Evolutionary conservation across 2,113 vertebrate genomes (phyloP).

Genomic region (Oncorhynchus tshawytscha): DNA sequence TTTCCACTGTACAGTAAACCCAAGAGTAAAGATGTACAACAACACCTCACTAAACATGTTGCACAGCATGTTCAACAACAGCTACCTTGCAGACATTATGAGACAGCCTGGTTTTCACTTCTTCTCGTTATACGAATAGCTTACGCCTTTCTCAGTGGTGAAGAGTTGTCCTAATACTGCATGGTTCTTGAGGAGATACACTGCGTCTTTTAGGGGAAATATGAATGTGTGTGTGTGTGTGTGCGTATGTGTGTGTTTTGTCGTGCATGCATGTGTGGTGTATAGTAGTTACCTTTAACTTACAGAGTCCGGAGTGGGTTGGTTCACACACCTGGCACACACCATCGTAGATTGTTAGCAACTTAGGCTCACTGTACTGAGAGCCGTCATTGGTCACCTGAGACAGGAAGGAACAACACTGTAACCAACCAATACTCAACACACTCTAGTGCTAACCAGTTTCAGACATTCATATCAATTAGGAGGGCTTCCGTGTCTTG

Average conservation of each 20-base stretch:
- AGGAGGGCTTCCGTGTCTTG: neutral
- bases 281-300: constrained; percentile 82
- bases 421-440: neutral
- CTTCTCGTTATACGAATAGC: too few species aligned
- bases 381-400: constrained; percentile 79
- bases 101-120: too few species aligned
- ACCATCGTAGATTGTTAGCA: constrained; percentile 76
- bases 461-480: neutral
- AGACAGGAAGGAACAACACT: constrained; percentile 7
- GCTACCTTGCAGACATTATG: neutral
- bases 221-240: neutral
- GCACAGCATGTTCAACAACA: constrained; percentile 1
- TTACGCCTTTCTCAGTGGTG: too few species aligned
- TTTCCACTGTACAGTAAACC: neutral
- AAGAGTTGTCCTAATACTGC: too few species aligned
- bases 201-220: neutral
- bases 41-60: constrained; percentile 1
- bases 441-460: neutral
- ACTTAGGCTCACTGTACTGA: constrained; percentile 72
- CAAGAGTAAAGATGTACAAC: constrained; percentile 23
- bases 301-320: constrained; percentile 72
- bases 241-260: neutral
- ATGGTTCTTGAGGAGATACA: too few species aligned
- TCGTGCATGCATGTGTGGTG: neutral
- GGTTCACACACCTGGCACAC: constrained; percentile 77